A percentile compares a stretch with the other conserved stretches of the same genome.
Evolutionary conservation across 2,113 vertebrate species (phyloP).

Genomic region (Mus spicilegus): DNA sequence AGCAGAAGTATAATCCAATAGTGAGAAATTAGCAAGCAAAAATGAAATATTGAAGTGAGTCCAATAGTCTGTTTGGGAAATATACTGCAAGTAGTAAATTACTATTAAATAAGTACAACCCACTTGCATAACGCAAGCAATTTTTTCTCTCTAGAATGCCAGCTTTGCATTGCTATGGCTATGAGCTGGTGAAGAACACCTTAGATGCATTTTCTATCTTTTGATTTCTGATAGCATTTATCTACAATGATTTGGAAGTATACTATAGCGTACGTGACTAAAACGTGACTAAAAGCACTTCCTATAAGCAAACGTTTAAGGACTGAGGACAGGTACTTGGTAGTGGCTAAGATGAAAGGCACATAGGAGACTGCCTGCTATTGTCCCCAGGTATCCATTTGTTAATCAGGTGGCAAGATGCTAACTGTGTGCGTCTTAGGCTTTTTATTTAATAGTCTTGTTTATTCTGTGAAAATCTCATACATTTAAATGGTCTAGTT

Average conservation of each 20-base stretch:
- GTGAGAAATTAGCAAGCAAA: slow-evolving; percentile 15
- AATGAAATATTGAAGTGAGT: slow-evolving; percentile 44
- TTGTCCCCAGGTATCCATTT: not conserved
- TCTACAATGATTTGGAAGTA: not conserved
- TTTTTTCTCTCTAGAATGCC: not conserved
- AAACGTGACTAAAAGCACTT: not conserved
- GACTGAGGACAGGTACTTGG: not conserved
- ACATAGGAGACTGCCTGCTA: not conserved
- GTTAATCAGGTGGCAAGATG: not conserved
- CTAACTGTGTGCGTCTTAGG: not conserved
- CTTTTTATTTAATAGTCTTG: not conserved
- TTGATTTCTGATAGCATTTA: slow-evolving; percentile 27
- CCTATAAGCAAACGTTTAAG: not conserved
- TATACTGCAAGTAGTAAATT: slow-evolving; percentile 3
- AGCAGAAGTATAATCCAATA: not conserved
- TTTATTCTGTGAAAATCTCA: not conserved
- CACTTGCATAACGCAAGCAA: not conserved
- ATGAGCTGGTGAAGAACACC: not conserved
- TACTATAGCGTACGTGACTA: not conserved
- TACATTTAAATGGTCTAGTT: not conserved
- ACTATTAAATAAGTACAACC: not conserved
- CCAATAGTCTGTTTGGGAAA: slow-evolving; percentile 18
- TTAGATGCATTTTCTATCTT: not conserved
- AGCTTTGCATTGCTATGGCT: not conserved
- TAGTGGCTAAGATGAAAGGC: not conserved